Conservation (phyloP, 2,888 invertebrate genomes). For the Aethes cnicana region DNA sequence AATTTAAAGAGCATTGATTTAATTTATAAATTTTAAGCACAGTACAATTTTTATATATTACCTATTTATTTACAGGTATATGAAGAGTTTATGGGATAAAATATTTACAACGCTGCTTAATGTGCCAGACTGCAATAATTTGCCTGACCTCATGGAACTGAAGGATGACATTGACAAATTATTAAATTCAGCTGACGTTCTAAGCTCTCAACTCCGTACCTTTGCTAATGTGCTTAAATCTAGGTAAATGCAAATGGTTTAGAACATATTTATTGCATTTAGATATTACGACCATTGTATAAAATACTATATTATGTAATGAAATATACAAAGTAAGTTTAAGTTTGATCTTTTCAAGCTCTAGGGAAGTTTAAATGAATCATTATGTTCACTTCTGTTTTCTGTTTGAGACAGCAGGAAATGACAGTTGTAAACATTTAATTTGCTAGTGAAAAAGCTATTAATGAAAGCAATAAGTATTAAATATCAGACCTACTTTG, state of each 20-base stretch:
- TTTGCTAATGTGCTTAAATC: constrained; percentile 80
- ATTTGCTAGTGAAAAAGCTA: constrained; percentile 37
- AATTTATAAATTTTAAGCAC: no score
- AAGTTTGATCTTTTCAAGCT: constrained; percentile 59
- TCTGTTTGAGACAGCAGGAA: not conserved
- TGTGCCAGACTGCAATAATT: constrained; percentile 87
- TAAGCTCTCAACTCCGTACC: constrained; percentile 67
- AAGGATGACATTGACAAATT: constrained; percentile 73
- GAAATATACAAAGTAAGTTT: constrained; percentile 61
- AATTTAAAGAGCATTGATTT: no score
- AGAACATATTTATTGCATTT: constrained; percentile 80
- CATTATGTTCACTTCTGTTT: not conserved
- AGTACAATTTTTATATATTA: no score
- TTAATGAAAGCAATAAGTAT: constrained; percentile 64
- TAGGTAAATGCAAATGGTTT: constrained; percentile 66
- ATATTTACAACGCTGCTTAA: constrained; percentile 92
- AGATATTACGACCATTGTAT: constrained; percentile 73
- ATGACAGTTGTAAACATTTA: constrained; percentile 4
- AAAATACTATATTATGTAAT: constrained; percentile 68
- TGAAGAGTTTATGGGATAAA: constrained; percentile 89
- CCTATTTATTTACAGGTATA: constrained; percentile 79
- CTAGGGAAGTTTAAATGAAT: constrained; percentile 19
- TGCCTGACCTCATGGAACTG: constrained; percentile 87
- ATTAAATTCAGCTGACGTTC: constrained; percentile 61
- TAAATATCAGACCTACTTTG: constrained; percentile 61